These are phyloP conservation scores for Perca fluviatilis DNA, from an alignment of 2,113 vertebrate genomes.

Conservation along the genomic window DNA sequence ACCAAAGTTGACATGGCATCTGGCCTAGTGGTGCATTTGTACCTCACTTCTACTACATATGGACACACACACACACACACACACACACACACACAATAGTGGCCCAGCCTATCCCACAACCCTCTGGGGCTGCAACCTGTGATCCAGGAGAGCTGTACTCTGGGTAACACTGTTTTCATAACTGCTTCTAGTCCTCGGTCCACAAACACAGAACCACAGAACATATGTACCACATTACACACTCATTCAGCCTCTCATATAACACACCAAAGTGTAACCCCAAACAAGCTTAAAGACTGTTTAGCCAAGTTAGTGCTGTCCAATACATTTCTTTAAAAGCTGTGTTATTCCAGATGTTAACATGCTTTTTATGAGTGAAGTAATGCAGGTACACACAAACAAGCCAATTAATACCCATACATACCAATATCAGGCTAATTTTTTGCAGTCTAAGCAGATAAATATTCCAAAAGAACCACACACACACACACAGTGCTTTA, in stretches of 20 bases:
- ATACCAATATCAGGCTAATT: background rate
- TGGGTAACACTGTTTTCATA: conserved; percentile 78
- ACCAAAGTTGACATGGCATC: background rate
- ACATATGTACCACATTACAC: conserved; percentile 76
- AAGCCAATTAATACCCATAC: background rate
- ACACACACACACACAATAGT: conserved; percentile 36
- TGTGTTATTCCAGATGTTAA: background rate
- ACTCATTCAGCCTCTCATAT: background rate
- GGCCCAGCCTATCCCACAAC: conserved; percentile 66
- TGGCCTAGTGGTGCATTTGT: background rate
- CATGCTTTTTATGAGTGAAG: background rate
- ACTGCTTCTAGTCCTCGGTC: conserved; percentile 74
- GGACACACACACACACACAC: background rate
- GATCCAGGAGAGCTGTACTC: conserved; percentile 74
- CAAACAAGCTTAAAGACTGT: conserved; percentile 3
- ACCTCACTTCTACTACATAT: background rate
- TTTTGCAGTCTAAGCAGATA: conserved; percentile 41
- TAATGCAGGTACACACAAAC: background rate
- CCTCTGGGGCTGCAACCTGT: conserved; percentile 66
- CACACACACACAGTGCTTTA: too few relatives aligned
- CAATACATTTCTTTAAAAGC: background rate
- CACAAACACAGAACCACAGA: conserved; percentile 76
- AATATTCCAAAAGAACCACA: conserved; percentile 20
- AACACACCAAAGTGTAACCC: conserved; percentile 7
- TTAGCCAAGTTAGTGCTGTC: background rate